Evolutionary conservation across 1,140 invertebrate species (phyloP), one percentile per base, ranked within the genome.

Genomic region (Schlechtendalia chinensis): DNA sequence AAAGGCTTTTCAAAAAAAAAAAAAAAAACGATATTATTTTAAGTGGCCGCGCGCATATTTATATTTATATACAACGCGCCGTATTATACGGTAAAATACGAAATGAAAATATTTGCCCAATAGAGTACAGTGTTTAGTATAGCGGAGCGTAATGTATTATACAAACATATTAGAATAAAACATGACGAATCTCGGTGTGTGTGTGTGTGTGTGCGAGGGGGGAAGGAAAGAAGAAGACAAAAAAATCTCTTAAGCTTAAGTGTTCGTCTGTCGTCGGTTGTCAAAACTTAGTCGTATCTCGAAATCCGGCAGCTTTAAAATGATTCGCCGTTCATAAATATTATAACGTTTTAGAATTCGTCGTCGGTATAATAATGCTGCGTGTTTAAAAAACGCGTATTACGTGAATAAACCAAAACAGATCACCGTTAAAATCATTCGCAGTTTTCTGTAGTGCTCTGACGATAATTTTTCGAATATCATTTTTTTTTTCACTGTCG

Each of bases 111-210:
- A 22, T 69, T 69, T 69, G 65, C 5, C 16, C 5, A 8, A 47
- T 14, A 14, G 19, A 14, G 32, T 45, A 47, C 22, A 45, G 32
- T 22, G 1, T 6, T 53, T 8, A 1, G 16, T 45, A 53, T 53
- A 16, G 17, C 10, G 16, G 45, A 63, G 2, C 32, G 16, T 47
- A 67, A 63, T 63, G 29, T n/a, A n/a, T 67, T 39, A 5, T 65
- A 19, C 29, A 65, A 65, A 69, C 65, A 69, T 47, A 24, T 47
- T 69, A 69, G 5, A 69, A 69, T 69, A 69, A 69, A 47, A 47
- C 39, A 69, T 47, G 32, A 3, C 24, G 65, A 24, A 69, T 45
- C 14, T 24, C n/a, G 12, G 32, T 10, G 12, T n/a, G n/a, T n/a
- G n/a, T n/a, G n/a, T n/a, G n/a, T n/a, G n/a, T n/a, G n/a, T n/a